Evolutionary conservation across 2,888 invertebrate genomes (phyloP).

Genomic region (Hydroisotoma schaefferi): DNA sequence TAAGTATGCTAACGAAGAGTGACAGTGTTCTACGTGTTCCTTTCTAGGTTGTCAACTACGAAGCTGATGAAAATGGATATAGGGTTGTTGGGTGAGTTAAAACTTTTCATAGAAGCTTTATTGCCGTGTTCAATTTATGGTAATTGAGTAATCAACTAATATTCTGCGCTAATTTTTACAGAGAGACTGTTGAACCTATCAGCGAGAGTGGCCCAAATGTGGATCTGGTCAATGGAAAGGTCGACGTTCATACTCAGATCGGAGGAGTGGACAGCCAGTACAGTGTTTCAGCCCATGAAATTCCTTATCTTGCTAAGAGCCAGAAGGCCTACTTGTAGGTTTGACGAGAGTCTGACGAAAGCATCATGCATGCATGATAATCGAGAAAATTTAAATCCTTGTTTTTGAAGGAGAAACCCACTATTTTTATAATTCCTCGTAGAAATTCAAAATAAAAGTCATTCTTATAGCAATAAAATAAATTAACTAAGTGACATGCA

Average conservation of each 20-base stretch:
- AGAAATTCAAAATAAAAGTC: no score
- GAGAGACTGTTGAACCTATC: slow-evolving; percentile 55
- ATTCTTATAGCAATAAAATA: no score
- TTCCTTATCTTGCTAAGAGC: slow-evolving; percentile 23
- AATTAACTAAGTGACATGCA: no score
- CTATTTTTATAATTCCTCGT: no score
- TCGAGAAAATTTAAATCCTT: not conserved
- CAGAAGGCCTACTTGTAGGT: not conserved
- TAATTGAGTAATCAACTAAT: no score
- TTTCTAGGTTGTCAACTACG: slow-evolving; percentile 55
- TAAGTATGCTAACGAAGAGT: no score
- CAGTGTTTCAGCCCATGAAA: slow-evolving; percentile 53
- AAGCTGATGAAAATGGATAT: slow-evolving; percentile 63
- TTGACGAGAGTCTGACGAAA: not conserved
- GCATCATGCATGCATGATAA: not conserved
- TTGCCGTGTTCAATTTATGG: no score
- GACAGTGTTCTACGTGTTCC: no score
- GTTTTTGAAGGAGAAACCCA: no score
- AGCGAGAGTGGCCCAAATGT: slow-evolving; percentile 55
- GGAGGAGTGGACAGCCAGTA: slow-evolving; percentile 53
- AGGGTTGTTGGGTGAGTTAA: slow-evolving; percentile 56
- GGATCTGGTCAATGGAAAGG: slow-evolving; percentile 54
- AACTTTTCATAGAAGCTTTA: no score
- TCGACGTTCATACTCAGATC: slow-evolving; percentile 53
- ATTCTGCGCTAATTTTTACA: slow-evolving; percentile 46